phyloP scores from a whole-genome alignment of 1,140 invertebrate genomes.

The Coptotermes formosanus region DNA sequence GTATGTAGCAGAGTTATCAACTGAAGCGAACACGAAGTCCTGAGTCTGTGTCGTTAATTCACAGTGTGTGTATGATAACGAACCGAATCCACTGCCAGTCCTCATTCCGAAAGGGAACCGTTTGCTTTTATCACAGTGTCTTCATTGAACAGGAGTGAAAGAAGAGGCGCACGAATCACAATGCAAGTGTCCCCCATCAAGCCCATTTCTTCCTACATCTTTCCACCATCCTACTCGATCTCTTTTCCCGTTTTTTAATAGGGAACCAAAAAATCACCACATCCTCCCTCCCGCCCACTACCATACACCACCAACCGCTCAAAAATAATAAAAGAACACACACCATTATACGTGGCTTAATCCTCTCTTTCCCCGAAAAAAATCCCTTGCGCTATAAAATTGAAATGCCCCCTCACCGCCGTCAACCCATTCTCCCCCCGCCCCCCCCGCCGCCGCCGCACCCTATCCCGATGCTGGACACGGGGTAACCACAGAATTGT shows the following conservation, averaged over 20 bases:
- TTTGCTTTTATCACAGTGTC: neutral
- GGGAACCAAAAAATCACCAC: constrained; percentile 19
- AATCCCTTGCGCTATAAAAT: constrained; percentile 24
- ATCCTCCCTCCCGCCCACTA: neutral
- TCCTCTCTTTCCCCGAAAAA: constrained; percentile 23
- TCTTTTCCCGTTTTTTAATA: constrained; percentile 1
- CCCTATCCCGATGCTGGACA: neutral
- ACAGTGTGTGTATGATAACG: neutral
- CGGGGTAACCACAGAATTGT: constrained; percentile 20
- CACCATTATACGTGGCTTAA: constrained; percentile 20
- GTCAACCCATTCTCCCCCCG: neutral
- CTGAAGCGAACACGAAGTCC: neutral
- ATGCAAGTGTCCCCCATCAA: neutral
- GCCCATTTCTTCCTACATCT: neutral
- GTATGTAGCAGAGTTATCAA: neutral
- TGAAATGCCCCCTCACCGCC: constrained; percentile 24
- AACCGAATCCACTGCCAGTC: neutral
- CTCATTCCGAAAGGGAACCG: neutral
- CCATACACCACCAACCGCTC: constrained; percentile 6
- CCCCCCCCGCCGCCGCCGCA: neutral
- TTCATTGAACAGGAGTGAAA: neutral
- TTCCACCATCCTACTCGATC: neutral
- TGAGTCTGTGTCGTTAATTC: neutral
- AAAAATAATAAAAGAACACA: constrained; percentile 11
- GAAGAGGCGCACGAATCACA: constrained; percentile 7